Conservation (phyloP, 1,140 invertebrate genomes). For the Aphidius gifuensis region DNA sequence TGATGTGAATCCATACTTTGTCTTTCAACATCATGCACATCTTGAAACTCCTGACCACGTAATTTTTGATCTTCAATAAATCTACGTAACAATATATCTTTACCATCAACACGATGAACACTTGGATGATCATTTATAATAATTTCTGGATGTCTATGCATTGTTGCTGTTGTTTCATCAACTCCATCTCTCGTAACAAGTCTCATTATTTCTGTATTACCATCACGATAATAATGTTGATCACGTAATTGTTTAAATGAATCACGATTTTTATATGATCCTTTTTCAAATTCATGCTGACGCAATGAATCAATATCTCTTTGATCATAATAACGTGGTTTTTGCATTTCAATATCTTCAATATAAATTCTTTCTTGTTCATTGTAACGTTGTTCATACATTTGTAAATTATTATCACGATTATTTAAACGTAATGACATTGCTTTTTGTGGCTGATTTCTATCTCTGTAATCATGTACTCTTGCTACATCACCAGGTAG, state of each 20-base stretch:
- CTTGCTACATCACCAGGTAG: slow-evolving; percentile 45
- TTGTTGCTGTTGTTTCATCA: slow-evolving; percentile 53
- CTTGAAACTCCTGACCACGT: slow-evolving; percentile 31
- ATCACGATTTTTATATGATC: slow-evolving; percentile 57
- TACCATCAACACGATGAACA: slow-evolving; percentile 66
- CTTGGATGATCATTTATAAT: slow-evolving; percentile 62
- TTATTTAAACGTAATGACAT: slow-evolving; percentile 18
- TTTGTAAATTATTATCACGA: slow-evolving; percentile 26
- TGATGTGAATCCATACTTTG: slow-evolving; percentile 42
- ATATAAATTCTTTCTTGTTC: slow-evolving; percentile 47
- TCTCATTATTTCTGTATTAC: slow-evolving; percentile 76
- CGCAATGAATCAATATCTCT: slow-evolving; percentile 67
- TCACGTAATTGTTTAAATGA: slow-evolving; percentile 55
- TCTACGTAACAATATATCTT: slow-evolving; percentile 74
- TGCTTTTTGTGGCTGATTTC: slow-evolving; percentile 21
- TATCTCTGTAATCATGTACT: slow-evolving; percentile 15
- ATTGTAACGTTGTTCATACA: slow-evolving; percentile 23
- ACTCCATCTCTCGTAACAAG: slow-evolving; percentile 70
- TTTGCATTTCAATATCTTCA: slow-evolving; percentile 52
- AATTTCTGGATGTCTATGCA: slow-evolving; percentile 47
- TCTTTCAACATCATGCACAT: slow-evolving; percentile 34
- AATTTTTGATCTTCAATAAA: slow-evolving; percentile 76
- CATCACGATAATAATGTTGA: slow-evolving; percentile 75
- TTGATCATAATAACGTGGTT: slow-evolving; percentile 45
- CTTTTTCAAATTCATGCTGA: slow-evolving; percentile 71